A percentile compares a stretch with the other conserved stretches of the same genome.
Evolutionary conservation across 2,888 invertebrate species (phyloP).

Genomic region (Lucinisca nassula): DNA sequence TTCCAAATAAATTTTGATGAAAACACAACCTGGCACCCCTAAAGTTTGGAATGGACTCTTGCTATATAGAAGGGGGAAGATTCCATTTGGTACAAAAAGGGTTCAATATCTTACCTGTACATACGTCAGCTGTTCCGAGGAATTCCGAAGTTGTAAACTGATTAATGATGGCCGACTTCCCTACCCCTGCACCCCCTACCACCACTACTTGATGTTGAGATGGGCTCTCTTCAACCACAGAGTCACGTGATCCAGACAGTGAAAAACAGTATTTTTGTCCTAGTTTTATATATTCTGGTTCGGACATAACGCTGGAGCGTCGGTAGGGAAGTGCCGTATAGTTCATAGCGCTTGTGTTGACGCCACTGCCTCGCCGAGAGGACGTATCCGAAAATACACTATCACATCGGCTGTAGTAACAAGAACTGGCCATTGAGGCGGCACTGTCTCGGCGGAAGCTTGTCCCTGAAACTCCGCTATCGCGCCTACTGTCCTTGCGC

Average conservation of each 20-base stretch:
- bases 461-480: slow-evolving; percentile 51
- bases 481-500: slow-evolving; percentile 59
- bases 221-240: slow-evolving; percentile 57
- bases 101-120: slow-evolving; percentile 63
- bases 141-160: slow-evolving; percentile 92
- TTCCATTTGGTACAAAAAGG: too few relatives aligned
- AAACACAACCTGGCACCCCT: too few relatives aligned
- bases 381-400: slow-evolving; percentile 48
- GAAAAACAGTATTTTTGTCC: slow-evolving; percentile 25
- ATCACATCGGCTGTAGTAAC: slow-evolving; percentile 47
- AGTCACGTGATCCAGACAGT: slow-evolving; percentile 62
- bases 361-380: slow-evolving; percentile 37
- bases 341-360: slow-evolving; percentile 13
- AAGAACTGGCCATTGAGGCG: slow-evolving; percentile 31
- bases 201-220: slow-evolving; percentile 90
- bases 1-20: too few relatives aligned
- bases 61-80: too few relatives aligned
- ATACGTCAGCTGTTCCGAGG: slow-evolving; percentile 59
- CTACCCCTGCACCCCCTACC: slow-evolving; percentile 91
- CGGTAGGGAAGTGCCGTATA: slow-evolving; percentile 52
- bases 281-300: slow-evolving; percentile 57
- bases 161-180: slow-evolving; percentile 92
- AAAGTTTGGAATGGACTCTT: too few relatives aligned
- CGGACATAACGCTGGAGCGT: slow-evolving; percentile 60
- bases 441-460: slow-evolving; percentile 52